Evolutionary conservation across 2,888 invertebrate genomes (phyloP), one percentile per base, ranked within the genome.

Genomic region (Dasypolia templi): DNA sequence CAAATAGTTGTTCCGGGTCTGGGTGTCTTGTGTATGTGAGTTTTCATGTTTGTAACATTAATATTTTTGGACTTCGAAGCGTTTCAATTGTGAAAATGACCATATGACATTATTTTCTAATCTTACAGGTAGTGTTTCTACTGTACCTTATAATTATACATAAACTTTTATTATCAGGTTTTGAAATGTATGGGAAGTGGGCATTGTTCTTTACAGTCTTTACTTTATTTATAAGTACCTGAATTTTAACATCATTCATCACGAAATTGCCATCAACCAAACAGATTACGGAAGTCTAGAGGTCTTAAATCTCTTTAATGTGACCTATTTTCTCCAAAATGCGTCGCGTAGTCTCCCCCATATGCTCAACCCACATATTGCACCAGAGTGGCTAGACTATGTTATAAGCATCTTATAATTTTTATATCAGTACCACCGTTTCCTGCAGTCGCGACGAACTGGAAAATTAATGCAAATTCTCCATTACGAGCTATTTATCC

Each of bases 381-480:
- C 82, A 81, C 61, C 44, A 14, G n/a, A n/a, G 72, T 64, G 42
- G n/a, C 35, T 71, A 51, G 44, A n/a, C 55, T 49, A 61, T 65
- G 69, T 79, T 83, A 79, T 78, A 75, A 79, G 62, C 65, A 71
- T 74, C 78, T 88, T 87, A 86, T 87, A 89, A 90, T 91, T 89
- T 84, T 85, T 67, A 74, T 85, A 70, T 80, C 71, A 83, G 85
- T 86, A 85, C 79, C 68, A 32, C 32, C 17, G 63, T 39, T 61
- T 56, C 51, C 68, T 64, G 75, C 63, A 77, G 73, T 73, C 56
- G 78, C 86, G 75, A 72, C 82, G 83, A 74, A 72, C 86, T 81
- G 87, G 87, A 89, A 90, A 91, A 91, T 91, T 86, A 87, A 91
- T 89, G 88, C 89, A 89, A 91, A 91, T 90, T 90, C 88, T 82